Evolutionary conservation across 1,140 invertebrate species (phyloP), one percentile per base, ranked within the genome.

Genomic region (Frieseomelitta varia): DNA sequence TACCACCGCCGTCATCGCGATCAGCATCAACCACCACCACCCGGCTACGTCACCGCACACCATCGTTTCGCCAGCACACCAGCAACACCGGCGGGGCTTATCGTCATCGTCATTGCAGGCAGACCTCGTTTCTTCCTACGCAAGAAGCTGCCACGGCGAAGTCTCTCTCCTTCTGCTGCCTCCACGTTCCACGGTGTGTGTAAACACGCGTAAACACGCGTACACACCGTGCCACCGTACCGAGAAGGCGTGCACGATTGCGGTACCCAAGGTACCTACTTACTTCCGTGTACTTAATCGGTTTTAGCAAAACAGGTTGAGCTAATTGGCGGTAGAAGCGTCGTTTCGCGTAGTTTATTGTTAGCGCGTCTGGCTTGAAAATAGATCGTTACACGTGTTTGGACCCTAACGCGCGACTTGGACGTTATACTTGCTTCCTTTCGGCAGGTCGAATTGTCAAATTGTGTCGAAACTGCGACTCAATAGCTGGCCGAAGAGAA

Each of bases 51-150:
- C 78, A 47, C 39, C 39, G 39, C 39, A 78, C 81, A 74, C 78
- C 58, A 69, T 81, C 84, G 77, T 78, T 87, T 6, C 87, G 86
- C 81, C 76, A 81, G 79, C 76, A 81, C 87, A 83, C 87, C 81
- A 67, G 61, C 73, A 65, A 75, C 30, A 30, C 76, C 75, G 27
- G 30, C 30, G 58, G 39, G 39, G 39, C 39, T 47, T 73, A 85
- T 75, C 84, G 84, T 81, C 79, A 80, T 82, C 86, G 21, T 80
- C 82, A 81, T 77, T 63, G 85, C 69, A 85, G 85, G 76, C 79
- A 84, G 76, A 76, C 81, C 81, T 84, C 81, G 81, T 84, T 79
- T 84, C 92, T 67, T 89, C 90, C 89, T 92, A 92, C 91, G 92
- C 91, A 88, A 92, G 84, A 90, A 90, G 84, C 88, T 81, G 84